phyloP scores from a whole-genome alignment of 2,113 vertebrate genomes.

The Parotia lawesii region DNA sequence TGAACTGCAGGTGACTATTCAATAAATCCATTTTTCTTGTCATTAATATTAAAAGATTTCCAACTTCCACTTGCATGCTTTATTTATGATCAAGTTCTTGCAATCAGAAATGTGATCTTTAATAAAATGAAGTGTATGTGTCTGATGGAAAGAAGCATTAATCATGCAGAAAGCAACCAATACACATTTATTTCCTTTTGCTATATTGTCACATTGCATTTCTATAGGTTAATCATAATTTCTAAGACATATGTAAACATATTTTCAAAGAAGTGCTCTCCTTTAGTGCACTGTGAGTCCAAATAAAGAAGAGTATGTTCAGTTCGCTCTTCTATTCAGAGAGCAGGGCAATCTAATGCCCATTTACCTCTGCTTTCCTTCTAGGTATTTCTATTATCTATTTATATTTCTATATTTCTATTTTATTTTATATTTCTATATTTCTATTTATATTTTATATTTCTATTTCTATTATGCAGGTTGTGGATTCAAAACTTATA shows the following conservation, averaged over 20 bases:
- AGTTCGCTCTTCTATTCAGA: constrained; percentile 21
- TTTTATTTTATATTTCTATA: too few relatives aligned
- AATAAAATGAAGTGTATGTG: constrained; percentile 59
- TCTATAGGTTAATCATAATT: constrained; percentile 44
- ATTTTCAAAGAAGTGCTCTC: constrained; percentile 15
- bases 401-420: too few relatives aligned
- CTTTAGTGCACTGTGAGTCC: background rate
- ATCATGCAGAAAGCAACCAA: constrained; percentile 42
- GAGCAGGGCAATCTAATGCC: constrained; percentile 10
- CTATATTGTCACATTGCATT: constrained; percentile 41
- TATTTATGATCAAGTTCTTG: constrained; percentile 63
- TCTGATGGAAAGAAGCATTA: constrained; percentile 51
- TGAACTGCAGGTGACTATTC: constrained; percentile 49
- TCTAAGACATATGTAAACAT: constrained; percentile 12
- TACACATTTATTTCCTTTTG: constrained; percentile 34
- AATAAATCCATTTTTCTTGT: constrained; percentile 61
- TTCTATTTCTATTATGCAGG: too few relatives aligned
- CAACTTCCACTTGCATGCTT: constrained; percentile 43
- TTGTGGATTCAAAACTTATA: constrained; percentile 27
- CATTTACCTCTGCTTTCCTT: constrained; percentile 34
- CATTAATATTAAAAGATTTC: constrained; percentile 59
- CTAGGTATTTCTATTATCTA: constrained; percentile 50
- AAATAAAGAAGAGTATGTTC: constrained; percentile 28
- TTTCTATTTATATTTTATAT: too few relatives aligned
- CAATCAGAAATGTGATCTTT: constrained; percentile 64